These are phyloP conservation scores for Clupea harengus DNA, from an alignment of 2,113 vertebrate species.

Conservation along the genomic window DNA sequence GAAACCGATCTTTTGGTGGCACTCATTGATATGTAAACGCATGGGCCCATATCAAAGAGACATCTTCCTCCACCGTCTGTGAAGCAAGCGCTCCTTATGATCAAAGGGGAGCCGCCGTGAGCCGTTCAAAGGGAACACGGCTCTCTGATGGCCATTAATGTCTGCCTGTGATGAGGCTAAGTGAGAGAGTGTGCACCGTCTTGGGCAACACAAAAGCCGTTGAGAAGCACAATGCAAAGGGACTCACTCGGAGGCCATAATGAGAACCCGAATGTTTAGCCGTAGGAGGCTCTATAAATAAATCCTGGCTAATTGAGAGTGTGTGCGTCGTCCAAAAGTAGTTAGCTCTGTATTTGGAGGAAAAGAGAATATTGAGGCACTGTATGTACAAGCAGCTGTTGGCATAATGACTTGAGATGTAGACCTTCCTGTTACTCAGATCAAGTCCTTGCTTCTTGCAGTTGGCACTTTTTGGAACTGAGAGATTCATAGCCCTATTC, in stretches of 20 bases:
- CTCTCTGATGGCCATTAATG: constrained; percentile 52
- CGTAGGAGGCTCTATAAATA: constrained; percentile 41
- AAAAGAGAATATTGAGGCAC: neutral
- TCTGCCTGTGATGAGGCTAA: constrained; percentile 48
- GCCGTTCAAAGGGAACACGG: constrained; percentile 50
- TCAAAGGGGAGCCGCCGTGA: constrained; percentile 51
- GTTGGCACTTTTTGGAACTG: neutral
- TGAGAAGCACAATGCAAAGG: constrained; percentile 41
- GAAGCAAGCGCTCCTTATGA: constrained; percentile 51
- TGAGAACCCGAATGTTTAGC: constrained; percentile 44
- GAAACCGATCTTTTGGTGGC: constrained; percentile 36
- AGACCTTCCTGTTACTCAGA: neutral
- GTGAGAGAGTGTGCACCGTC: constrained; percentile 47
- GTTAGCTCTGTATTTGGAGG: constrained; percentile 30
- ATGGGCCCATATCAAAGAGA: constrained; percentile 49
- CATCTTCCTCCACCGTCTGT: constrained; percentile 46
- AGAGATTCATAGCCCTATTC: neutral
- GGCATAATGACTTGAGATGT: neutral
- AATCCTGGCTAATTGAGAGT: constrained; percentile 33
- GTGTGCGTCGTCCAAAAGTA: constrained; percentile 22
- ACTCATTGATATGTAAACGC: constrained; percentile 57
- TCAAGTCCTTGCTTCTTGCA: neutral
- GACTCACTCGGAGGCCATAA: constrained; percentile 38
- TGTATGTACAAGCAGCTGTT: neutral
- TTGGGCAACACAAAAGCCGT: constrained; percentile 46